Percentiles rank a stretch among this genome's conserved stretches.
Conservation (phyloP, 1,140 invertebrate genomes). For the Ceratoteleas bidentatus region DNA sequence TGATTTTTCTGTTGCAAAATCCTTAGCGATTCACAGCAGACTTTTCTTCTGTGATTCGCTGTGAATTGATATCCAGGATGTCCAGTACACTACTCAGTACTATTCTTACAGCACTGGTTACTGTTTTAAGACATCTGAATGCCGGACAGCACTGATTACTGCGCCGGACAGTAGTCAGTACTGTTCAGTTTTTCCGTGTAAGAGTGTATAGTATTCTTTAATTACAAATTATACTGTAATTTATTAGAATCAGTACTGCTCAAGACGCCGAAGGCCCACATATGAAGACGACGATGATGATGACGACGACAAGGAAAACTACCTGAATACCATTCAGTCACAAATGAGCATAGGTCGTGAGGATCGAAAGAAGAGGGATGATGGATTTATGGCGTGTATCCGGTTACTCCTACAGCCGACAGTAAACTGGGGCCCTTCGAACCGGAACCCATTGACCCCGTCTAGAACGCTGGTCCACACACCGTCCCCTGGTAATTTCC, state of each 20-base stretch:
- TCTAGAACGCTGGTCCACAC: conserved; percentile 74
- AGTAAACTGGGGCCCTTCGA: conserved; percentile 85
- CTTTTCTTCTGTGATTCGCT: no score
- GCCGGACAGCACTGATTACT: no score
- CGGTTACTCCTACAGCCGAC: conserved; percentile 84
- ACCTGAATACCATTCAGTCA: conserved; percentile 65
- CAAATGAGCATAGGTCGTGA: conserved; percentile 57
- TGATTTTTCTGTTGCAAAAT: no score
- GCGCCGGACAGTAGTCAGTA: no score
- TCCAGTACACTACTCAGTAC: no score
- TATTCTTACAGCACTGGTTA: no score
- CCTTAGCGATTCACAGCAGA: no score
- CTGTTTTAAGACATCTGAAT: no score
- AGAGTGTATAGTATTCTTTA: not conserved
- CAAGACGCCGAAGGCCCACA: conserved; percentile 60
- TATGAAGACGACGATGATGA: conserved; percentile 72
- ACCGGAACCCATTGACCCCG: conserved; percentile 73
- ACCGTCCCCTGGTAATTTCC: conserved; percentile 74
- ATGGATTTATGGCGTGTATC: conserved; percentile 73
- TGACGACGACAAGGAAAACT: conserved; percentile 71
- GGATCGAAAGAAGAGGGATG: conserved; percentile 59
- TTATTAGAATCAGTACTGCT: conserved; percentile 71
- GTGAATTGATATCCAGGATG: no score
- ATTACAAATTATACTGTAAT: conserved; percentile 6
- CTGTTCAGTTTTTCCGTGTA: no score